Percentiles rank a stretch among this genome's conserved stretches.
phyloP scores from a whole-genome alignment of 1,140 invertebrate genomes.

The Pararge aegeria region DNA sequence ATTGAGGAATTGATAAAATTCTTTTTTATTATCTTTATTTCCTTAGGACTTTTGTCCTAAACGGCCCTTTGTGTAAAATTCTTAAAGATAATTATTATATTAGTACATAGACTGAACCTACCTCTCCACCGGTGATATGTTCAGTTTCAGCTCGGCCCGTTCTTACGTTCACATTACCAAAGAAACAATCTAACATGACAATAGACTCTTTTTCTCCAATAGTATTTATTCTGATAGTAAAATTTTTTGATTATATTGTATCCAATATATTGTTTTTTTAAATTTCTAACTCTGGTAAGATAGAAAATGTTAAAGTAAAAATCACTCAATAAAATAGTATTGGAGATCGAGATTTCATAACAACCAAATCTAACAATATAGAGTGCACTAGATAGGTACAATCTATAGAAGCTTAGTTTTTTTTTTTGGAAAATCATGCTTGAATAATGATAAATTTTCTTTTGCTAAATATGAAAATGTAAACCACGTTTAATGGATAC shows the following conservation, averaged over 20 bases:
- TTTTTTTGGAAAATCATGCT: slow-evolving; percentile 30
- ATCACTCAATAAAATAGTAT: slow-evolving; percentile 57
- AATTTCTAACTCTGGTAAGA: neutral
- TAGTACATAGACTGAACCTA: slow-evolving; percentile 69
- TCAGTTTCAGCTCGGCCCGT: slow-evolving; percentile 67
- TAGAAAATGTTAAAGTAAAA: neutral
- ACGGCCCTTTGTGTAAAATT: slow-evolving; percentile 4
- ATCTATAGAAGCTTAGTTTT: slow-evolving; percentile 18
- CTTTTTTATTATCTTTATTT: too few species aligned
- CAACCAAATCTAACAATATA: slow-evolving; percentile 19
- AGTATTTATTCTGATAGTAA: slow-evolving; percentile 46
- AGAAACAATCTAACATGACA: slow-evolving; percentile 79
- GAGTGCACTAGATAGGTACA: slow-evolving; percentile 20
- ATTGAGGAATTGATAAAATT: slow-evolving; percentile 59
- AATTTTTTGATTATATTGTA: neutral
- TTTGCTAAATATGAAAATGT: neutral
- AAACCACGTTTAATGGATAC: neutral
- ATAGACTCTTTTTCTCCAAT: slow-evolving; percentile 75
- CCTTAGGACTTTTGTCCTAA: too few species aligned
- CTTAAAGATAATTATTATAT: slow-evolving; percentile 29
- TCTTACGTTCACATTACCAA: slow-evolving; percentile 71
- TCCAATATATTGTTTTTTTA: neutral
- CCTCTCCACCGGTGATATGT: slow-evolving; percentile 66
- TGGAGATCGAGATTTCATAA: slow-evolving; percentile 48
- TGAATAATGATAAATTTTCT: neutral